Conservation (phyloP, 2,113 vertebrate genomes). For the Asarcornis scutulata region DNA sequence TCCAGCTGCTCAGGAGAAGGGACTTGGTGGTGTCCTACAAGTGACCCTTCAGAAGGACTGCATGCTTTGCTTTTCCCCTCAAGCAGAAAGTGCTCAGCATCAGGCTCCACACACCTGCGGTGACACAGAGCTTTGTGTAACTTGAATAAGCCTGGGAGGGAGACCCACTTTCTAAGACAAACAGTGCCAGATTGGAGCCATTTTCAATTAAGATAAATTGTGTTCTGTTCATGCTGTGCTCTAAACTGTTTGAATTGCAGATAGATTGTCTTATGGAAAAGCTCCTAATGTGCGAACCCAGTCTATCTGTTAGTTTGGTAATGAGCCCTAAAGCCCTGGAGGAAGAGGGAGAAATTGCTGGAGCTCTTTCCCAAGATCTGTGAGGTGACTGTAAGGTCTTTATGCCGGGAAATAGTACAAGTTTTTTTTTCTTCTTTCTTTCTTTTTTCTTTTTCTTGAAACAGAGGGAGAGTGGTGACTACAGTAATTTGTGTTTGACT, state of each 20-base stretch:
- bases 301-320: neutral
- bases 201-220: neutral
- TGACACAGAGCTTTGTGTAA: neutral
- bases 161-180: neutral
- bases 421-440: neutral
- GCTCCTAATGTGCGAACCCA: neutral
- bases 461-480: neutral
- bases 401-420: neutral
- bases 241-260: constrained; percentile 5
- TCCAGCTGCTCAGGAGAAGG: neutral
- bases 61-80: neutral
- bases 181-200: neutral
- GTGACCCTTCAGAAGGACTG: rapidly evolving
- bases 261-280: neutral
- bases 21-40: neutral
- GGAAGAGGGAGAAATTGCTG: neutral
- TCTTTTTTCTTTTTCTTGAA: neutral
- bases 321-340: neutral
- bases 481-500: neutral
- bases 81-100: neutral
- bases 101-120: rapidly evolving
- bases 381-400: neutral
- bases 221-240: neutral
- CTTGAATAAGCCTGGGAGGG: neutral
- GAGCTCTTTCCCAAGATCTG: neutral